Conservation (phyloP, 53 echinoderm and acorn worm genomes). For the Echinometra lucunter region DNA sequence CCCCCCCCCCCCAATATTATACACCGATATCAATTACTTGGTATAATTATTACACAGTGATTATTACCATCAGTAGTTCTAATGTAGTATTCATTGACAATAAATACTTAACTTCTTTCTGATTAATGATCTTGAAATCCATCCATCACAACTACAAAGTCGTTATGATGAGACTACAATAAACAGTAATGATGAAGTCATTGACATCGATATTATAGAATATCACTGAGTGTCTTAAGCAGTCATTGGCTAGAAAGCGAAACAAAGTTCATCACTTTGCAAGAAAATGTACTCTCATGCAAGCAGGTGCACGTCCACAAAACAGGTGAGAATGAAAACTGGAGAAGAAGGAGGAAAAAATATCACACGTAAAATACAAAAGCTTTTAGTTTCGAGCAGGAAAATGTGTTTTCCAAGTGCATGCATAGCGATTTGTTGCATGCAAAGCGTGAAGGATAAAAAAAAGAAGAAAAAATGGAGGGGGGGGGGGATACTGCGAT, state of each 20-base stretch:
- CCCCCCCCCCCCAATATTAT: neutral
- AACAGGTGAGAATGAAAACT: neutral
- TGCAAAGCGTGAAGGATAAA: neutral
- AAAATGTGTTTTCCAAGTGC: neutral
- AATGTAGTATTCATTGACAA: slow-evolving; percentile 1
- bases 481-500: neutral
- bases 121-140: slow-evolving; percentile 5
- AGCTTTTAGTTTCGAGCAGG: slow-evolving; percentile 7
- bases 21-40: neutral
- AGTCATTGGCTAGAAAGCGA: slow-evolving; percentile 20
- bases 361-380: neutral
- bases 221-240: neutral
- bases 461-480: no score
- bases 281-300: neutral
- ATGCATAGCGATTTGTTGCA: neutral
- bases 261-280: neutral
- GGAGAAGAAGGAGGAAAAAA: neutral
- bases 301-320: slow-evolving; percentile 17
- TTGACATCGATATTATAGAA: neutral
- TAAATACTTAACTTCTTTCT: neutral
- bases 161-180: slow-evolving; percentile 7
- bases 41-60: neutral
- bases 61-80: neutral
- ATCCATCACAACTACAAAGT: slow-evolving; percentile 13
- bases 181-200: slow-evolving; percentile 1